Conservation (phyloP, 2,113 vertebrate genomes). For the Aramus guarauna region DNA sequence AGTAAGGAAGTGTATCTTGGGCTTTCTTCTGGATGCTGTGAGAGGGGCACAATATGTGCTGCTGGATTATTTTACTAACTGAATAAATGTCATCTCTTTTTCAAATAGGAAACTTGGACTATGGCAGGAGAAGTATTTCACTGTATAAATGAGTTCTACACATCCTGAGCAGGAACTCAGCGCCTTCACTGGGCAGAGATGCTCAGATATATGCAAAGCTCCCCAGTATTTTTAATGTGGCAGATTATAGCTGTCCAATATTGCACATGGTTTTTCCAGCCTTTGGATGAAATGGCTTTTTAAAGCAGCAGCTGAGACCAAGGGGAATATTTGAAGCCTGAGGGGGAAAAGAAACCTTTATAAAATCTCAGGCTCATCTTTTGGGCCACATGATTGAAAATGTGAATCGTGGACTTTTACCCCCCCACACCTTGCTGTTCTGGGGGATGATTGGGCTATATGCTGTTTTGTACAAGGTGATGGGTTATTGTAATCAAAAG, state of each 20-base stretch:
- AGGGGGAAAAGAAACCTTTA: background rate
- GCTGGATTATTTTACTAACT: slow-evolving; percentile 3
- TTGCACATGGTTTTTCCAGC: background rate
- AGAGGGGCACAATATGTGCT: background rate
- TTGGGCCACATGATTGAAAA: background rate
- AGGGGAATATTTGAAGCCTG: background rate
- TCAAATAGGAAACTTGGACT: slow-evolving; percentile 3
- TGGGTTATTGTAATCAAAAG: background rate
- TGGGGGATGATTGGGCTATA: background rate
- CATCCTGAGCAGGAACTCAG: background rate
- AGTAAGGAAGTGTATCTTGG: background rate
- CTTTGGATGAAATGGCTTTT: background rate
- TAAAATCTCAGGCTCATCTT: background rate
- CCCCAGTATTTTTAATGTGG: background rate
- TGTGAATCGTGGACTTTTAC: background rate
- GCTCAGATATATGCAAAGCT: background rate
- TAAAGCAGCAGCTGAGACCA: background rate
- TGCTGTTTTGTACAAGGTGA: background rate
- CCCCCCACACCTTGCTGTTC: background rate
- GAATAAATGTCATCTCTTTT: slow-evolving; percentile 38
- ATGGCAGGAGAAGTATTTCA: background rate
- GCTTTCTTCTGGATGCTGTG: slow-evolving; percentile 17
- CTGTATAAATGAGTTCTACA: background rate
- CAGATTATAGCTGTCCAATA: background rate
- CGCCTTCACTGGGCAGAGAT: background rate